Evolutionary conservation across 2,888 invertebrate genomes (phyloP).

Genomic region (Spicauda simplicius): DNA sequence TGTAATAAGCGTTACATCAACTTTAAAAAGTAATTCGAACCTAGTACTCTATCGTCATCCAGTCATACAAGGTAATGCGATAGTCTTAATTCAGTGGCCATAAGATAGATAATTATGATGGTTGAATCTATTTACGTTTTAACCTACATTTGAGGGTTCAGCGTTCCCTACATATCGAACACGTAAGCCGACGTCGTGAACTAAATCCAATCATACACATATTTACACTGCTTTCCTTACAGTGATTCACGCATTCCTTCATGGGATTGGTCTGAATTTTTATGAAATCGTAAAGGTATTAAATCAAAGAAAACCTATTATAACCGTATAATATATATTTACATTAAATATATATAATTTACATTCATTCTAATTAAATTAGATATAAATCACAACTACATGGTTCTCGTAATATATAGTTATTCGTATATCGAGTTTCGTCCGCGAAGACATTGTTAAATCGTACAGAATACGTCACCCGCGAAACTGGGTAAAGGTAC

Average conservation of each 20-base stretch:
- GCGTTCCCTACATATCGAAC: conserved; percentile 25
- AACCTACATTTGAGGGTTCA: conserved; percentile 24
- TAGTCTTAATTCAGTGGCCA: not conserved
- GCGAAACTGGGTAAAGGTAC: conserved; percentile 76
- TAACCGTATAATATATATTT: conserved; percentile 17
- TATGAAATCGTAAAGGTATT: not conserved
- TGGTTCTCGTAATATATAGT: conserved; percentile 88
- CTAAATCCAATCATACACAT: conserved; percentile 25
- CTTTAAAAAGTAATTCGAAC: too few species aligned
- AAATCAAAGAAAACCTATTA: conserved; percentile 10
- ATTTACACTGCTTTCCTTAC: not conserved
- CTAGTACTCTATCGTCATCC: not conserved
- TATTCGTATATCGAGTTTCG: conserved; percentile 87
- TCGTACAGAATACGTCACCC: conserved; percentile 60
- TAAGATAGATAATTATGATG: conserved; percentile 13
- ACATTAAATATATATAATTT: conserved; percentile 15
- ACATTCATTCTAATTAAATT: conserved; percentile 33
- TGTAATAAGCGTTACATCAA: too few species aligned
- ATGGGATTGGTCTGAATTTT: conserved; percentile 4
- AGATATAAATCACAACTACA: conserved; percentile 87
- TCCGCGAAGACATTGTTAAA: conserved; percentile 86
- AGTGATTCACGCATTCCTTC: conserved; percentile 28
- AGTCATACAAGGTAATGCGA: not conserved
- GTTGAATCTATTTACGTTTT: conserved; percentile 10
- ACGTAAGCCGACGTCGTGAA: conserved; percentile 12